Evolutionary conservation across 2,113 vertebrate species (phyloP).

Genomic region (Callopanchax toddi): DNA sequence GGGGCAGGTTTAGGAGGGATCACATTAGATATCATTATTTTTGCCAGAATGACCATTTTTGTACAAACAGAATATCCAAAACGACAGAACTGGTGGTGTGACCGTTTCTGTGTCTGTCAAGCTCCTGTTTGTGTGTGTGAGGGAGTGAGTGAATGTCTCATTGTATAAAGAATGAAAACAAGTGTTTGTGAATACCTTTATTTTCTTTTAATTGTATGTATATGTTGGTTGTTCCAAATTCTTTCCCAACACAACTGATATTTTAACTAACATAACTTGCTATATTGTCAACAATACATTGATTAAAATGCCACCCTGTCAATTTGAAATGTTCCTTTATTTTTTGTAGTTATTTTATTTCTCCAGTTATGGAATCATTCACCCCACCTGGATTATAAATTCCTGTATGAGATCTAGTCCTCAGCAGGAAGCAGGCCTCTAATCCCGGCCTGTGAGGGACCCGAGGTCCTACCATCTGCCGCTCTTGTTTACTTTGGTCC

Average conservation of each 20-base stretch:
- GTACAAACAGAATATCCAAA: slow-evolving; percentile 68
- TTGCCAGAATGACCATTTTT: slow-evolving; percentile 66
- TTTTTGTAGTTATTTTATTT: not conserved
- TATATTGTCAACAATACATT: slow-evolving; percentile 69
- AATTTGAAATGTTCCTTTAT: slow-evolving; percentile 52
- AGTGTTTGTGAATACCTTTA: slow-evolving; percentile 60
- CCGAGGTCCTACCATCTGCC: not conserved
- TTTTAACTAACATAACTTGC: slow-evolving; percentile 75
- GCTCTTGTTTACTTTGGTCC: not conserved
- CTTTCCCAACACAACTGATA: slow-evolving; percentile 68
- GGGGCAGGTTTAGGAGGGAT: slow-evolving; percentile 30
- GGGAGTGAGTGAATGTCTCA: slow-evolving; percentile 51
- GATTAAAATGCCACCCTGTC: slow-evolving; percentile 74
- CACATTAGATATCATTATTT: slow-evolving; percentile 43
- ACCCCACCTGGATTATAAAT: too few species aligned
- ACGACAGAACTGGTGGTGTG: slow-evolving; percentile 39
- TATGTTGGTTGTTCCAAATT: slow-evolving; percentile 71
- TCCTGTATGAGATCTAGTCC: not conserved
- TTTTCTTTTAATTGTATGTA: slow-evolving; percentile 66
- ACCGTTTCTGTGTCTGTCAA: slow-evolving; percentile 31
- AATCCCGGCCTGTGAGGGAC: not conserved
- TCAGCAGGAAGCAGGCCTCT: not conserved
- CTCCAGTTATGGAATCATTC: too few species aligned
- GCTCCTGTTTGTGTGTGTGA: slow-evolving; percentile 4
- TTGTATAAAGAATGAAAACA: slow-evolving; percentile 37